These are phyloP conservation scores for Lydus trimaculatus DNA, from an alignment of 2,888 invertebrate genomes.

Conservation along the genomic window DNA sequence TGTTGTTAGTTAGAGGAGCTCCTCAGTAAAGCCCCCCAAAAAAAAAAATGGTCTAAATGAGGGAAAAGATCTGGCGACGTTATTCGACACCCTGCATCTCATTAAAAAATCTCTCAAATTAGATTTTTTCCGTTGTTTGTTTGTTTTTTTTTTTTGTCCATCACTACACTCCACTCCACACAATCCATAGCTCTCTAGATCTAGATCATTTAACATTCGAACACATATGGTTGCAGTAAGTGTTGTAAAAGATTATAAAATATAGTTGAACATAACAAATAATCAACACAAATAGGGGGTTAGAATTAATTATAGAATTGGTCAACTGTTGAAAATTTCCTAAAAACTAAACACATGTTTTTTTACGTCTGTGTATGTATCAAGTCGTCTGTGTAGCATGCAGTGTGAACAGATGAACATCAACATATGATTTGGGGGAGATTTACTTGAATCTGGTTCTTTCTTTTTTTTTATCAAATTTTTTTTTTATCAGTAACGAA, in stretches of 20 bases:
- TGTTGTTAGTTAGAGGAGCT: too few species aligned
- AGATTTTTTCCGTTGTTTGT: neutral
- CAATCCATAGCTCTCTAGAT: neutral
- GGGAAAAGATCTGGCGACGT: neutral
- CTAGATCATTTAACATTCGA: constrained; percentile 2
- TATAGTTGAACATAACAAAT: neutral
- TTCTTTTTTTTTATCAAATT: neutral
- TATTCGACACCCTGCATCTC: constrained; percentile 5
- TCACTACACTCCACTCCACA: too few species aligned
- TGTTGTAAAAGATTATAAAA: neutral
- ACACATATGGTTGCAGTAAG: constrained; percentile 8
- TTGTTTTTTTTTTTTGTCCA: neutral
- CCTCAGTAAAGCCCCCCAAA: too few species aligned
- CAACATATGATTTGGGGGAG: neutral
- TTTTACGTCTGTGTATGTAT: too few species aligned
- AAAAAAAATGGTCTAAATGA: too few species aligned
- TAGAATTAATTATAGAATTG: neutral
- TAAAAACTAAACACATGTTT: constrained; percentile 1
- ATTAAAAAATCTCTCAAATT: constrained; percentile 5
- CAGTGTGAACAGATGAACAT: neutral
- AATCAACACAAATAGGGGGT: neutral
- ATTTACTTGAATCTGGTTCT: neutral
- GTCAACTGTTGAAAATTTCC: neutral
- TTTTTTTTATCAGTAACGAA: neutral
- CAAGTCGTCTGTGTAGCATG: neutral